These are phyloP conservation scores for Chaenodraco wilsoni DNA, from an alignment of 2,797 vertebrate species.

Conservation along the genomic window DNA sequence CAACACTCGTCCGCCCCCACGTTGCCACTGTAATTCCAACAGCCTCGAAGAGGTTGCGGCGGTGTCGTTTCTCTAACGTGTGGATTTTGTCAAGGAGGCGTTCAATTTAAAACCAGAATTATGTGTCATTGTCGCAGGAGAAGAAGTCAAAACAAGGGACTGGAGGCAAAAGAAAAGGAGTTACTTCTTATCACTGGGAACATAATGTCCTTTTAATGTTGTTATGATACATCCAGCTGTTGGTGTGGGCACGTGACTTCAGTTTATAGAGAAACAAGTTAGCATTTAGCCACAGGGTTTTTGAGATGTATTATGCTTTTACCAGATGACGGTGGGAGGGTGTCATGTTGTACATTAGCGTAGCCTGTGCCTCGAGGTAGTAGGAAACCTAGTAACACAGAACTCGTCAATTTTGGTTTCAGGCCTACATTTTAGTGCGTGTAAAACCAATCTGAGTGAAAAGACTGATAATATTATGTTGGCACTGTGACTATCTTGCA, in stretches of 20 bases:
- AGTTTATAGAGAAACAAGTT: slow-evolving; percentile 25
- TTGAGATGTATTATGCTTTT: slow-evolving; percentile 37
- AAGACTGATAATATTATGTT: slow-evolving; percentile 41
- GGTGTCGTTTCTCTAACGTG: slow-evolving; percentile 38
- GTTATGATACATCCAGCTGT: slow-evolving; percentile 49
- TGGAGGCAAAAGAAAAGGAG: slow-evolving; percentile 27
- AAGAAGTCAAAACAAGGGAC: slow-evolving; percentile 24
- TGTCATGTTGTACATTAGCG: slow-evolving; percentile 43
- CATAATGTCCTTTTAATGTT: slow-evolving; percentile 61
- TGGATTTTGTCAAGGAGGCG: slow-evolving; percentile 13
- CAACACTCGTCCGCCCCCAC: slow-evolving; percentile 13
- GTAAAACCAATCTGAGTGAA: slow-evolving; percentile 33
- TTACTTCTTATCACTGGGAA: slow-evolving; percentile 36
- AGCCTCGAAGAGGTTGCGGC: slow-evolving; percentile 18
- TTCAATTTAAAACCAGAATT: slow-evolving; percentile 35
- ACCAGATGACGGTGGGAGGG: slow-evolving; percentile 19
- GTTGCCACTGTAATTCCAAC: slow-evolving; percentile 18
- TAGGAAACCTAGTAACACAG: slow-evolving; percentile 25
- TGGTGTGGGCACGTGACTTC: slow-evolving; percentile 36
- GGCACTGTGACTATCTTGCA: slow-evolving; percentile 28
- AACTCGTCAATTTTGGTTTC: slow-evolving; percentile 50
- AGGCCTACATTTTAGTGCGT: slow-evolving; percentile 29
- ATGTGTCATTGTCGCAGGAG: slow-evolving; percentile 22
- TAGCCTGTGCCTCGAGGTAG: slow-evolving; percentile 17
- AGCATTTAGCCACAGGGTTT: slow-evolving; percentile 24